Conservation (phyloP, 1,140 invertebrate species). For the Brevipalpus yothersi region DNA sequence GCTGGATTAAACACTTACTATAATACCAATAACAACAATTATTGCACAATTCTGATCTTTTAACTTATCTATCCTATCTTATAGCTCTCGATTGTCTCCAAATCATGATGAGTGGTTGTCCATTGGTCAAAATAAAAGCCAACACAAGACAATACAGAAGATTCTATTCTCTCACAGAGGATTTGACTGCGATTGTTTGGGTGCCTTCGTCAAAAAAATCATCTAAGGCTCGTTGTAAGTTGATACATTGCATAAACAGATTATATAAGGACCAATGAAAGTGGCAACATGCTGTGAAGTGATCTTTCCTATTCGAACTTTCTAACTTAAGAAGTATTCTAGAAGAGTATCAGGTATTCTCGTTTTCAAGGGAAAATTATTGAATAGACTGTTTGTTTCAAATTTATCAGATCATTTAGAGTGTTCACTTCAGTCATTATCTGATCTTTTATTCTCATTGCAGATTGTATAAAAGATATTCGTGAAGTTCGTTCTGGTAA, state of each 20-base stretch:
- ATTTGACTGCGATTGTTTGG: conserved; percentile 33
- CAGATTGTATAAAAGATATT: conserved; percentile 30
- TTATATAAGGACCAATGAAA: no score
- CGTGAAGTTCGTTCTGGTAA: conserved; percentile 32
- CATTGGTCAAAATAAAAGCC: conserved; percentile 31
- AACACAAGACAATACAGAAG: conserved; percentile 34
- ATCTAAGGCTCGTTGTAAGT: conserved; percentile 32
- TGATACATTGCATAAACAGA: not conserved
- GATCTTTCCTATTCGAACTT: no score
- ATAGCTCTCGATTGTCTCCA: conserved; percentile 32
- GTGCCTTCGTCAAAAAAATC: conserved; percentile 36
- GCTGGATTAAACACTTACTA: no score
- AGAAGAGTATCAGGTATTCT: no score
- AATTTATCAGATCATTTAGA: no score
- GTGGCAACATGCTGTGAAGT: no score
- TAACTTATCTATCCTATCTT: conserved; percentile 11
- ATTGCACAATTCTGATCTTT: not conserved
- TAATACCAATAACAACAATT: no score
- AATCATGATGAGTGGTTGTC: conserved; percentile 33
- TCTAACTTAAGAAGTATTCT: no score
- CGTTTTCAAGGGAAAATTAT: no score
- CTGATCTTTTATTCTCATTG: conserved; percentile 1
- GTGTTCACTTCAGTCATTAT: no score
- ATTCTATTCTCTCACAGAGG: conserved; percentile 29
- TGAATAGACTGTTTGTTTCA: no score